Percentiles rank a stretch among this genome's conserved stretches.
These are phyloP conservation scores for Norana najaformis DNA, from an alignment of 2,888 invertebrate species.

Conservation along the genomic window DNA sequence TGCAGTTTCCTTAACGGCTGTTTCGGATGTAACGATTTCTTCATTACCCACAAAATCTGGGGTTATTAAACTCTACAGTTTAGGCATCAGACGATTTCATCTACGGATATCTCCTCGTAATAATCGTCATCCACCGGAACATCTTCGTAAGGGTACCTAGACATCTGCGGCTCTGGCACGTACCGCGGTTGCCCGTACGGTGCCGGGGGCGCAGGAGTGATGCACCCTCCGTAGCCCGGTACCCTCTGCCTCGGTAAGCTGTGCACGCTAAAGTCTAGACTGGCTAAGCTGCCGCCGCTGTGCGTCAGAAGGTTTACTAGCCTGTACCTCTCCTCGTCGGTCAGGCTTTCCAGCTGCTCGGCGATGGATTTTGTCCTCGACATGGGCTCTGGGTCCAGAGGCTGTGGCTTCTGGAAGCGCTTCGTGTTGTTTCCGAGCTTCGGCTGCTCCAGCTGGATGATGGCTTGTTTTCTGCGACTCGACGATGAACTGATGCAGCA, in stretches of 20 bases:
- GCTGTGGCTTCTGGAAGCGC: slow-evolving; percentile 14
- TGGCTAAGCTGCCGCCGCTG: slow-evolving; percentile 27
- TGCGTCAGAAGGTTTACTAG: slow-evolving; percentile 25
- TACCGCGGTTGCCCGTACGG: background rate
- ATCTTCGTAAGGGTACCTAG: background rate
- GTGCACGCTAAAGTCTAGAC: background rate
- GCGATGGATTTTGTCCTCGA: slow-evolving; percentile 25
- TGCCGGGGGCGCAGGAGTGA: background rate
- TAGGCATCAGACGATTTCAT: slow-evolving; percentile 21
- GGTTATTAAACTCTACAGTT: background rate
- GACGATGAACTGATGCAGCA: slow-evolving; percentile 1
- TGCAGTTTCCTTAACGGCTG: no score
- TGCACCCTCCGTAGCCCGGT: background rate
- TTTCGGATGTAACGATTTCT: background rate
- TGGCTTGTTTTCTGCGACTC: background rate
- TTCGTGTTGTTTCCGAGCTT: slow-evolving; percentile 26
- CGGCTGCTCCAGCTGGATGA: background rate
- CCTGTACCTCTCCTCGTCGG: slow-evolving; percentile 30
- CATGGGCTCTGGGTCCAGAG: background rate
- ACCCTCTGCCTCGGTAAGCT: background rate
- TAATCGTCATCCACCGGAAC: slow-evolving; percentile 15
- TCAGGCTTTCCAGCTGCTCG: slow-evolving; percentile 27
- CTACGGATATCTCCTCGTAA: slow-evolving; percentile 29
- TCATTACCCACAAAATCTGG: background rate
- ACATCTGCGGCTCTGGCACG: background rate